These are phyloP conservation scores for Micropoecilia bifurca DNA, from an alignment of 2,797 vertebrate species.

Conservation along the genomic window DNA sequence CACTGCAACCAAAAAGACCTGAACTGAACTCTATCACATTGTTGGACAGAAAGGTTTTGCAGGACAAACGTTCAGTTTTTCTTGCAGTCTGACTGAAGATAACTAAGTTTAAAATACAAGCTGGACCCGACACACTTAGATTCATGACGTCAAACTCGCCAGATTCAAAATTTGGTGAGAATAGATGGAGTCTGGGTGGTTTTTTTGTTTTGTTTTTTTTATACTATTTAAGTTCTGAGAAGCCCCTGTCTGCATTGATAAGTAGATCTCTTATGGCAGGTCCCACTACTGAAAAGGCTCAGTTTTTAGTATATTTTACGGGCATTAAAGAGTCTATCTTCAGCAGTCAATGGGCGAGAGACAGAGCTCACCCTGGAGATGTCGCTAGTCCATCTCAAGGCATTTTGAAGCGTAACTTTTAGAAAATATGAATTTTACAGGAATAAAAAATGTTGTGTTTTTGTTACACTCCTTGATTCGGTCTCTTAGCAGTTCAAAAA, in stretches of 20 bases:
- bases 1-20: not conserved
- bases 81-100: not conserved
- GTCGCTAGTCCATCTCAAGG: too few relatives aligned
- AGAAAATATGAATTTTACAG: not conserved
- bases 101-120: not conserved
- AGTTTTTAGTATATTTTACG: not conserved
- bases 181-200: not conserved
- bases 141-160: not conserved
- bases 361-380: too few relatives aligned
- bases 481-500: not conserved
- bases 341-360: too few relatives aligned
- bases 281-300: not conserved
- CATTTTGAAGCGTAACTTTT: not conserved
- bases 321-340: not conserved
- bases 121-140: not conserved
- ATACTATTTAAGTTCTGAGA: not conserved
- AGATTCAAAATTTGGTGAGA: not conserved
- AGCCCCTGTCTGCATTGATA: not conserved
- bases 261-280: not conserved
- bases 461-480: not conserved
- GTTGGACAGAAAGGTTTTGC: not conserved
- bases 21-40: not conserved
- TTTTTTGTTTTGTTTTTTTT: not conserved
- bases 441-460: not conserved
- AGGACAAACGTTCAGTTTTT: not conserved